These are phyloP conservation scores for Muscina levida DNA, from an alignment of 2,888 invertebrate species.

Conservation along the genomic window DNA sequence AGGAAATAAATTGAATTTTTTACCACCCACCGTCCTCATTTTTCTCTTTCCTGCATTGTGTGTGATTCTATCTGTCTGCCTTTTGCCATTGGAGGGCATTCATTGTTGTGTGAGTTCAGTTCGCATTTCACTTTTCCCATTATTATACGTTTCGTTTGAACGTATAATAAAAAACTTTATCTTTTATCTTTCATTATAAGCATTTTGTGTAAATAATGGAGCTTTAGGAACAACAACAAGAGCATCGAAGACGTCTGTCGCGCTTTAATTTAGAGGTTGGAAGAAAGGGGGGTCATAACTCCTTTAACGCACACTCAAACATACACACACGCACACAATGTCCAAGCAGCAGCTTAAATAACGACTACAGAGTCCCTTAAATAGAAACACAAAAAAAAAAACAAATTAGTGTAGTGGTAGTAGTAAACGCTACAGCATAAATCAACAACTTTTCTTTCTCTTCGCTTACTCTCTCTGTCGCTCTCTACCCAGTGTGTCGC, in stretches of 20 bases:
- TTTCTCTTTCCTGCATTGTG: not conserved
- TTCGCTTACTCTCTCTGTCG: not conserved
- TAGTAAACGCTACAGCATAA: conserved; percentile 2
- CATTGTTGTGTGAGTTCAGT: not conserved
- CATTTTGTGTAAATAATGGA: conserved; percentile 18
- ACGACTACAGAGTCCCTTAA: too few relatives aligned
- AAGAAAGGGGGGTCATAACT: conserved; percentile 6
- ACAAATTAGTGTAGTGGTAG: not conserved
- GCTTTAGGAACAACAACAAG: not conserved
- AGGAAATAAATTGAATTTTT: conserved; percentile 48
- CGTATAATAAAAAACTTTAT: conserved; percentile 20
- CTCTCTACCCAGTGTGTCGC: too few relatives aligned
- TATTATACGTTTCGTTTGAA: conserved; percentile 19
- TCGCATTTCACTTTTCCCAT: not conserved
- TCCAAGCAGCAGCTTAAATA: not conserved
- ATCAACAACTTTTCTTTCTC: conserved; percentile 13
- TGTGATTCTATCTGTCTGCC: not conserved
- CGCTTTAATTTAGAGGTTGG: not conserved
- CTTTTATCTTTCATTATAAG: conserved; percentile 41
- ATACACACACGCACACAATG: not conserved
- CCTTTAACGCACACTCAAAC: not conserved
- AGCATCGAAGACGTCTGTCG: not conserved
- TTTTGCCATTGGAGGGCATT: not conserved
- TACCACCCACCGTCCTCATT: not conserved
- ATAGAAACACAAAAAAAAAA: too few relatives aligned